Base-by-base conservation (phyloP, 2,113 vertebrate species). In the Gobio gobio region DNA sequence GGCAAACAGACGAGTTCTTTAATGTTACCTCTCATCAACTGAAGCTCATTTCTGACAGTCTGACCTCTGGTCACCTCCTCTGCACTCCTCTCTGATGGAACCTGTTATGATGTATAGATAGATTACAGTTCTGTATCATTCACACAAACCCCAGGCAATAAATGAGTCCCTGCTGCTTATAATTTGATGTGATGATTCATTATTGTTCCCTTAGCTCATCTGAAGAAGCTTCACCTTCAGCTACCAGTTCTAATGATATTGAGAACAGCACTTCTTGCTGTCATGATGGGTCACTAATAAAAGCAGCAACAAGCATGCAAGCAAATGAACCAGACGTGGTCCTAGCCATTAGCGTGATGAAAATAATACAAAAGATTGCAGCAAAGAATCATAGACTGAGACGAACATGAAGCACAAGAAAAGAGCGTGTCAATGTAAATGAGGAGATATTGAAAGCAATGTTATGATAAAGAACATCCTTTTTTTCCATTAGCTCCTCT, bases 101-200 rank as follows among this genome's bases (percentile, higher is more conserved):
- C 33, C 33, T 70, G 66, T 70, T 70, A 70, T 70, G 33, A 70
- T 43, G 36, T 70, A 9, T 4, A 43, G 66, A 7, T 18, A 70
- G 24, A 70, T 70, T 70, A 43, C 36, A 40, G 66, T 36, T 70
- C 66, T 66, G 63, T 3, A 36, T 16, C 63, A 36, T 66, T 43
- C 33, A 70, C 9, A 43, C 10, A 68, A 40, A 40, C 64, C 22
- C 66, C 18, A 43, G 36, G 10, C 66, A 70, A 70, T 70, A 70
- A 70, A 70, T n/a, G 9, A 70, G 40, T 70, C 66, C 36, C 36
- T 70, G 66, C 20, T 70, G 66, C 66, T 70, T 70, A 12, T 70
- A 70, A 70, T 75, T 26, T 26, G 45, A 75, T 75, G n/a, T 75
- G n/a, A 75, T 29, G 73, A 18, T 26, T 49, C 24, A 75, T 75